phyloP scores from a whole-genome alignment of 2,797 vertebrate genomes.

The Morus bassanus region DNA sequence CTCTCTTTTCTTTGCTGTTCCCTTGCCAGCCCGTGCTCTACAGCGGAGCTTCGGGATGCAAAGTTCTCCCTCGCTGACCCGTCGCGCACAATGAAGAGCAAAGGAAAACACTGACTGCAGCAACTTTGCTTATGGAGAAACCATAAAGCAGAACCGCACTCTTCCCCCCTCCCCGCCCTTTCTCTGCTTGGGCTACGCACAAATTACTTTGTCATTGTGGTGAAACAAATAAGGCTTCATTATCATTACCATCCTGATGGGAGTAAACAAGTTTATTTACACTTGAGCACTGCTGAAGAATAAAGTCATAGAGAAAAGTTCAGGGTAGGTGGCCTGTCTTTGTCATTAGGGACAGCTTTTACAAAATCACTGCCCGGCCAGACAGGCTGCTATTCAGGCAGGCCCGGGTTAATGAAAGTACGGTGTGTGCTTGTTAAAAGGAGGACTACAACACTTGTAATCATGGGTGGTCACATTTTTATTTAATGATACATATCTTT shows the following conservation, averaged over 20 bases:
- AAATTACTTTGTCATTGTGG: conserved; percentile 73
- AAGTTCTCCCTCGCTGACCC: conserved; percentile 29
- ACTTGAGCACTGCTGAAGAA: conserved; percentile 75
- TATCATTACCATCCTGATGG: conserved; percentile 73
- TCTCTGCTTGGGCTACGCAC: conserved; percentile 11
- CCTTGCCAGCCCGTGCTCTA: background rate
- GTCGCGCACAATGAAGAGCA: conserved; percentile 1
- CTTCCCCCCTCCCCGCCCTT: background rate
- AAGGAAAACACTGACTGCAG: conserved; percentile 27
- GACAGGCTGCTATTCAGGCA: conserved; percentile 72
- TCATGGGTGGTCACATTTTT: conserved; percentile 74
- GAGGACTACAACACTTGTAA: conserved; percentile 57
- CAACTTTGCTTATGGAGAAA: conserved; percentile 31
- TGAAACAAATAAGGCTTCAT: conserved; percentile 74
- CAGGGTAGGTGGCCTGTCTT: conserved; percentile 74
- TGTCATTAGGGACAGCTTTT: conserved; percentile 60
- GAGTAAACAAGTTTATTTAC: conserved; percentile 80
- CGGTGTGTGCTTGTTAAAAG: conserved; percentile 63
- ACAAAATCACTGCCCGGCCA: conserved; percentile 54
- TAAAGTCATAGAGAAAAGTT: conserved; percentile 70
- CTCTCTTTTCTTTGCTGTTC: background rate
- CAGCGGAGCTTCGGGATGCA: background rate
- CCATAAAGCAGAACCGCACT: conserved; percentile 35
- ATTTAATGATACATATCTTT: conserved; percentile 68
- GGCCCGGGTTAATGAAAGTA: conserved; percentile 69